Base-by-base conservation (phyloP, 2,113 vertebrate genomes). In the Corynorhinus townsendii region DNA sequence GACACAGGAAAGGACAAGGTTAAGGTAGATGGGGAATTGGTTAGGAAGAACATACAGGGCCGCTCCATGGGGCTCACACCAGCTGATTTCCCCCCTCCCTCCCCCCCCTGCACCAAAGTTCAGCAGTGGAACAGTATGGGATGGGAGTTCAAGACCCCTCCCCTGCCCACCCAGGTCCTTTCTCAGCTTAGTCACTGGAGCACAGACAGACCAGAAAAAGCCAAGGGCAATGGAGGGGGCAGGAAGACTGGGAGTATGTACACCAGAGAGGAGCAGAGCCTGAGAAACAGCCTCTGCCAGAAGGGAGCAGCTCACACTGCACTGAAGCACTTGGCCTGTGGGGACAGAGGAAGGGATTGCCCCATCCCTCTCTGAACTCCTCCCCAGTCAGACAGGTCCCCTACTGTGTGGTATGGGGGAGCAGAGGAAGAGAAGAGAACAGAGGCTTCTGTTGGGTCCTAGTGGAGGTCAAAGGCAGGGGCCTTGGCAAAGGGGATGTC, bases 191-290 rank as follows among this genome's bases (percentile, higher is more conserved):
- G 90, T 93, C 82, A 73, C 90, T 81, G 95, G 80, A 97, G 96
- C 92, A 96, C 95, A 92, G 93, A 95, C 94, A 93, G 38, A 96
- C 94, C 95, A 95, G 97, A 95, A 94, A 89, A 96, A 95, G 96
- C 95, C 95, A 73, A 86, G 92, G 92, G 94, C 85, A 72, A 22
- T 43, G 68, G 94, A 84, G 56, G 68, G 94, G 85, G 86, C 80
- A 33, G 87, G 79, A 77, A 66, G 72, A 47, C 43, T 22, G 62
- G 96, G 84, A 86, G 4, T 97, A 89, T 97, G 71, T 97, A 97
- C 97, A 96, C 0, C 2, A 71, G 84, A 54, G 35, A 75, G 28
- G 76, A 52, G 69, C 66, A 88, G 90, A 89, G 89, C 73, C 90
- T 85, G 69, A 84, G 84, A 91, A 54, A 56, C 35, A 80, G 95